Percentiles rank a stretch among this genome's conserved stretches.
Conservation (phyloP, 2,797 vertebrate genomes). For the Erpetoichthys calabaricus region DNA sequence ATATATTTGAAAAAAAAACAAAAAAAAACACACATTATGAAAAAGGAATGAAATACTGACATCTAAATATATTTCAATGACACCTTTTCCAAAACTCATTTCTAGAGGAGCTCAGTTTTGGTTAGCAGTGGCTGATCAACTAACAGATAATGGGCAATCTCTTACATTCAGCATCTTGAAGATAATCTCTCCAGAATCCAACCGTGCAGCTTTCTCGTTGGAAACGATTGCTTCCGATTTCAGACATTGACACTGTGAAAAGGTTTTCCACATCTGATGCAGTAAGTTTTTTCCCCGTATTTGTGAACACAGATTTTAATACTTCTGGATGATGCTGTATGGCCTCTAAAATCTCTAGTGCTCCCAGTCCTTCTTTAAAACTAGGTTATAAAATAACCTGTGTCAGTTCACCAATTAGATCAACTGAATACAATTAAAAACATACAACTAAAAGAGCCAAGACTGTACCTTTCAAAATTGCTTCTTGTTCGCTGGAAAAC, state of each 20-base stretch:
- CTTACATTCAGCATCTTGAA: conserved; percentile 11
- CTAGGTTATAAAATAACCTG: too few species aligned
- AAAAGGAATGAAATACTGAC: too few species aligned
- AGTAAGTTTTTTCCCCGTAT: conserved; percentile 5
- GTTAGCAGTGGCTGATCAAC: too few species aligned
- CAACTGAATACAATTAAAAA: too few species aligned
- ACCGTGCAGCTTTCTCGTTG: conserved; percentile 4
- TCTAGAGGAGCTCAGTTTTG: too few species aligned
- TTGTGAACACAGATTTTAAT: conserved; percentile 9
- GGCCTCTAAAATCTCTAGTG: conserved; percentile 11
- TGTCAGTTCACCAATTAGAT: too few species aligned
- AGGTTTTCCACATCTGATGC: conserved; percentile 9
- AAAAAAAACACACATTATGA: too few species aligned
- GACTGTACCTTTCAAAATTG: conserved; percentile 19
- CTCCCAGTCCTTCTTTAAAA: conserved; percentile 13
- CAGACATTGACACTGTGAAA: conserved; percentile 10
- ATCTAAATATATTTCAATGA: too few species aligned
- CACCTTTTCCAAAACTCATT: too few species aligned
- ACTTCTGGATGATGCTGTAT: conserved; percentile 6
- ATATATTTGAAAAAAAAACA: too few species aligned
- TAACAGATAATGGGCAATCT: too few species aligned
- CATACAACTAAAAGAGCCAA: too few species aligned
- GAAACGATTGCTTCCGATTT: conserved; percentile 12
- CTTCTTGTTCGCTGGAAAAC: conserved; percentile 21
- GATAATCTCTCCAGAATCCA: conserved; percentile 8